Evolutionary conservation across 2,797 vertebrate species (phyloP).

Genomic region (Vespertilio murinus): DNA sequence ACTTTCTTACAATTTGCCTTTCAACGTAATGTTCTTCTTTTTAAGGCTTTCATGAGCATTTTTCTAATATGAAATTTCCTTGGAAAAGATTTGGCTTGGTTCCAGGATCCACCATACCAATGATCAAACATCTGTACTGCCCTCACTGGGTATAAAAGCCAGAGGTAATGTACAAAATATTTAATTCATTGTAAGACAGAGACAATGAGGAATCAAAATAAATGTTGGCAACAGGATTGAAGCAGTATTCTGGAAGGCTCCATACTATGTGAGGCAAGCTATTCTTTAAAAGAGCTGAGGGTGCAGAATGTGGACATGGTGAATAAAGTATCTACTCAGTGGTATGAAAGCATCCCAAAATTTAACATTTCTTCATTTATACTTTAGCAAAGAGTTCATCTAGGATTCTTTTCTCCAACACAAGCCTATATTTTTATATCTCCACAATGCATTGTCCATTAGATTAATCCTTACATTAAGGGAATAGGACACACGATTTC

Average conservation of each 20-base stretch:
- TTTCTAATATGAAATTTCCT: neutral
- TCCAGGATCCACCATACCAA: neutral
- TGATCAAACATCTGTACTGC: neutral
- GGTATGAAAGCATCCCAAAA: neutral
- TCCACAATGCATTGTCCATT: neutral
- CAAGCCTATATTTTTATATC: neutral
- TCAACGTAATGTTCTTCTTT: constrained; percentile 61
- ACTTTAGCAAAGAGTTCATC: neutral
- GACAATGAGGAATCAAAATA: neutral
- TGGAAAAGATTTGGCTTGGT: neutral
- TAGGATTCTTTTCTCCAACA: neutral
- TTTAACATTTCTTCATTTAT: neutral
- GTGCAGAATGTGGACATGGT: neutral
- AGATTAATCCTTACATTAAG: neutral
- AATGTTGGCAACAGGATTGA: neutral
- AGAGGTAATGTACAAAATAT: neutral
- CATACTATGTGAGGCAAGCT: neutral
- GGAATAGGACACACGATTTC: neutral
- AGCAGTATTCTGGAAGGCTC: neutral
- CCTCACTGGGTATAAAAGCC: neutral
- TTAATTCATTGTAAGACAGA: neutral
- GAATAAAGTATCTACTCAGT: neutral
- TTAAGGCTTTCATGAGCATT: constrained; percentile 63
- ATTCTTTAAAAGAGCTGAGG: neutral
- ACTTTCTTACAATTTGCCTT: constrained; percentile 67